Evolutionary conservation across 2,888 invertebrate species (phyloP).

Genomic region (Malthinus seriepunctatus): DNA sequence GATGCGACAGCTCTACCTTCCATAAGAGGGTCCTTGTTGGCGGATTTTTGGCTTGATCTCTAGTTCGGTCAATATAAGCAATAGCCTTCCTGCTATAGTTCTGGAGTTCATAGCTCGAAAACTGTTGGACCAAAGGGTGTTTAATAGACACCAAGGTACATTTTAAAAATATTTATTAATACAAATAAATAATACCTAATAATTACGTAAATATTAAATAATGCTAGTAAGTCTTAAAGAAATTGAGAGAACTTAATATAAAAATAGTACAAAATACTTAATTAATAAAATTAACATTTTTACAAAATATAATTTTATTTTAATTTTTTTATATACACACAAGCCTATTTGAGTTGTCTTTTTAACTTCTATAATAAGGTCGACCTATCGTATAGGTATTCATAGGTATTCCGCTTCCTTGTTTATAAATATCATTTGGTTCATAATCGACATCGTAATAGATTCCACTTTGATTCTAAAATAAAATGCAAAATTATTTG

Average conservation of each 20-base stretch:
- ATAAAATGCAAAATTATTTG: slow-evolving; percentile 3
- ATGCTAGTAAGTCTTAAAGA: slow-evolving; percentile 17
- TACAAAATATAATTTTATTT: slow-evolving; percentile 5
- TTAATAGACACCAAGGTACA: too few species aligned
- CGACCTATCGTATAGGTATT: slow-evolving; percentile 83
- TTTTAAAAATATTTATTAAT: not conserved
- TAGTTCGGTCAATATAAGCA: too few species aligned
- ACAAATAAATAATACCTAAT: slow-evolving; percentile 5
- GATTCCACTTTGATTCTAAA: slow-evolving; percentile 86
- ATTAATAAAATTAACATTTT: slow-evolving; percentile 11
- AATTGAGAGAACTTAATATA: not conserved
- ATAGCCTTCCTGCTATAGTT: too few species aligned
- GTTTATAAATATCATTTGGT: slow-evolving; percentile 59
- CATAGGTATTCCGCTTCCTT: slow-evolving; percentile 71
- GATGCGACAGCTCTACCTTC: too few species aligned
- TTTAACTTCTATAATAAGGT: slow-evolving; percentile 63
- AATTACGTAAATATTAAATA: not conserved
- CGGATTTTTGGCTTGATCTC: too few species aligned
- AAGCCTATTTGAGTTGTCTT: slow-evolving; percentile 5
- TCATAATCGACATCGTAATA: slow-evolving; percentile 91
- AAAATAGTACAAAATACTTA: slow-evolving; percentile 14
- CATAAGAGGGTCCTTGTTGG: too few species aligned
- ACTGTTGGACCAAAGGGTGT: too few species aligned
- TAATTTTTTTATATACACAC: slow-evolving; percentile 9
- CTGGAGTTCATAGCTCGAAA: too few species aligned